Percentiles rank a stretch among this genome's conserved stretches.
phyloP scores from a whole-genome alignment of 2,113 vertebrate genomes.

The Egretta garzetta region DNA sequence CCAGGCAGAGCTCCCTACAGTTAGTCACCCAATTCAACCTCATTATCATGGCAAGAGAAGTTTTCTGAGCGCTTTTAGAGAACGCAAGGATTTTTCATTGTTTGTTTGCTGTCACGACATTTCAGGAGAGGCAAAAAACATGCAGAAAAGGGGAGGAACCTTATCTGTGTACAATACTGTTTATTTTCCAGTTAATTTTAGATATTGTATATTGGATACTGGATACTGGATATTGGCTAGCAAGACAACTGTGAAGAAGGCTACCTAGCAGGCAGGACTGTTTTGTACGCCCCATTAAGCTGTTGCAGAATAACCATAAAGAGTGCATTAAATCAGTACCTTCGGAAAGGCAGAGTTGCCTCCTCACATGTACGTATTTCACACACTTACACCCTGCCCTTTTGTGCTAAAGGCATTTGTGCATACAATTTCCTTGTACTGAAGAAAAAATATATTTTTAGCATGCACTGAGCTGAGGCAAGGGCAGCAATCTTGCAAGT shows the following conservation, averaged over 20 bases:
- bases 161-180: neutral
- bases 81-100: neutral
- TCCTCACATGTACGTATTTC: neutral
- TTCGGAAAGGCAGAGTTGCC: neutral
- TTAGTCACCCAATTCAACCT: conserved; percentile 24
- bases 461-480: neutral
- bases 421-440: neutral
- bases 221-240: neutral
- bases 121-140: neutral
- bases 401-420: neutral
- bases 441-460: neutral
- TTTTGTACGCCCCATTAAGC: neutral
- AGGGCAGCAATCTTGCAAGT: neutral
- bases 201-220: neutral
- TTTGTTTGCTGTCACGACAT: neutral
- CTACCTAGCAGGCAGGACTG: neutral
- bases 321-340: neutral
- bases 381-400: neutral
- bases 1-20: neutral
- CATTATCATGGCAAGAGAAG: neutral
- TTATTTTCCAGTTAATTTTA: conserved; percentile 27
- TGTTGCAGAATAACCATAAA: neutral
- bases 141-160: neutral
- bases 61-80: conserved; percentile 12
- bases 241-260: neutral